These are phyloP conservation scores for Caradrina kadenii DNA, from an alignment of 2,888 invertebrate species.

Conservation along the genomic window DNA sequence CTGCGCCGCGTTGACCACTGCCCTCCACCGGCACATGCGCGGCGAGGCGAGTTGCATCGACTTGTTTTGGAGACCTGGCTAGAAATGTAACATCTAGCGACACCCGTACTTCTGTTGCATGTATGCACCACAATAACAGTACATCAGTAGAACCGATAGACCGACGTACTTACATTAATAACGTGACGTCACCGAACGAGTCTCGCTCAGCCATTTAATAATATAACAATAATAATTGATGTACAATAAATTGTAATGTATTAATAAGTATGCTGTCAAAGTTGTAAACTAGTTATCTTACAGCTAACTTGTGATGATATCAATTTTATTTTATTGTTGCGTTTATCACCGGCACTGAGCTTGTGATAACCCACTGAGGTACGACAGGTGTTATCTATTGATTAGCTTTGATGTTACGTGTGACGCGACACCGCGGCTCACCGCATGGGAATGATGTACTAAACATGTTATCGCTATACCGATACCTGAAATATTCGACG, in stretches of 20 bases:
- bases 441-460: background rate
- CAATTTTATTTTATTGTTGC: background rate
- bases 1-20: too few species aligned
- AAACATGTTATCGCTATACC: background rate
- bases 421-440: background rate
- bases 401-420: slow-evolving; percentile 1
- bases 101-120: too few species aligned
- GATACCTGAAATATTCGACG: slow-evolving; percentile 18
- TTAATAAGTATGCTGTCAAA: too few species aligned
- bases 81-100: too few species aligned
- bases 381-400: slow-evolving; percentile 13
- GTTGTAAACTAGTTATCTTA: background rate
- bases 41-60: too few species aligned
- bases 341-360: background rate
- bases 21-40: too few species aligned
- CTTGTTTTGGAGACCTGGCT: too few species aligned
- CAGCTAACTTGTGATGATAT: background rate
- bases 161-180: too few species aligned
- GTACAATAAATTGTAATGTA: background rate
- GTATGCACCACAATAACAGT: too few species aligned
- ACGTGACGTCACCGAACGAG: too few species aligned
- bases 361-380: slow-evolving; percentile 4
- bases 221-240: background rate
- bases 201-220: too few species aligned
- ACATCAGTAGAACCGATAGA: too few species aligned